Conservation (phyloP, 2,888 invertebrate genomes). For the Tetragonula carbonaria region DNA sequence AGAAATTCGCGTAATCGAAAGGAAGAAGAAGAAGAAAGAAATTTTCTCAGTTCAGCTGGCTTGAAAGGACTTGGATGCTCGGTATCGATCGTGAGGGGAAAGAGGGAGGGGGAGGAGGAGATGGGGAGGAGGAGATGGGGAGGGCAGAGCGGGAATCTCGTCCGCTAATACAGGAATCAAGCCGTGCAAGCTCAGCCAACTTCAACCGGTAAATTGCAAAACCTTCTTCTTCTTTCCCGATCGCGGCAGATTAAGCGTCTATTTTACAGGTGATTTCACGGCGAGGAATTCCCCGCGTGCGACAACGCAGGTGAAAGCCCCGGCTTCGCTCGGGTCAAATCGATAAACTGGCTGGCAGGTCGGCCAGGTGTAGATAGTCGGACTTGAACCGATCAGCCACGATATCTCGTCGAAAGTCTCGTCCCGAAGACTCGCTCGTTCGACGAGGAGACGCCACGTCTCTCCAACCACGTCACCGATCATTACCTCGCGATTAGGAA, state of each 20-base stretch:
- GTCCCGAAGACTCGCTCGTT: background rate
- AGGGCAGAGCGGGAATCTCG: constrained; percentile 16
- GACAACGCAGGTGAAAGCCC: constrained; percentile 42
- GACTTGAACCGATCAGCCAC: background rate
- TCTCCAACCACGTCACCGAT: background rate
- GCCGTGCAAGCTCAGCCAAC: constrained; percentile 28
- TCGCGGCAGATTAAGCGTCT: constrained; percentile 48
- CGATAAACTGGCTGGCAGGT: constrained; percentile 44
- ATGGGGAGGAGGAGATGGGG: background rate
- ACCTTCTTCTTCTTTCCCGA: constrained; percentile 38
- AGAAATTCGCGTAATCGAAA: background rate
- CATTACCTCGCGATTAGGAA: constrained; percentile 9
- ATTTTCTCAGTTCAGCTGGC: constrained; percentile 6
- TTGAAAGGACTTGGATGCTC: background rate
- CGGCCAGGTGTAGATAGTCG: background rate
- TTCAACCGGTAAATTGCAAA: constrained; percentile 46
- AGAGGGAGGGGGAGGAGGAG: too few species aligned
- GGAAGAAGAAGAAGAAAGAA: background rate
- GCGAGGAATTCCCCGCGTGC: constrained; percentile 39
- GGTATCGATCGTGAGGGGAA: constrained; percentile 12
- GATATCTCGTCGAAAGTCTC: background rate
- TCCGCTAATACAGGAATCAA: background rate
- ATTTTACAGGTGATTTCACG: constrained; percentile 62
- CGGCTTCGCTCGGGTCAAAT: constrained; percentile 38
- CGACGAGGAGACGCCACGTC: background rate